These are phyloP conservation scores for Seira ritae DNA, from an alignment of 2,888 invertebrate species.

Conservation along the genomic window DNA sequence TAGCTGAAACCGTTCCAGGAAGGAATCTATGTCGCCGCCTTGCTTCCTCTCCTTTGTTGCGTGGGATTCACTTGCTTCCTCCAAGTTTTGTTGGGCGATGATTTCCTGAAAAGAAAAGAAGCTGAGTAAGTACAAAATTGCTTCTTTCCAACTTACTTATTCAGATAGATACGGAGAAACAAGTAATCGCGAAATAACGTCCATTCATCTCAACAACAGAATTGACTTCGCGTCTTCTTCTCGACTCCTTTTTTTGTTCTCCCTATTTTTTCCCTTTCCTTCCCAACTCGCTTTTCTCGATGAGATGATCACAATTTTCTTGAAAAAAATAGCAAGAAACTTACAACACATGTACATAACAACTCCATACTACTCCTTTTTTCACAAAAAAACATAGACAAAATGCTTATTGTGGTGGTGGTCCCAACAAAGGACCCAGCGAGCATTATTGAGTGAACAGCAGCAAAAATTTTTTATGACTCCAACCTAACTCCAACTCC, in stretches of 20 bases:
- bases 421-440: conserved; percentile 1
- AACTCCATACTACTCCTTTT: background rate
- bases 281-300: background rate
- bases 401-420: background rate
- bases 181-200: too few species aligned
- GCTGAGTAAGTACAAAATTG: conserved; percentile 10
- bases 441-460: conserved; percentile 3
- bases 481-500: too few species aligned
- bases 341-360: background rate
- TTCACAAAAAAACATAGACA: background rate
- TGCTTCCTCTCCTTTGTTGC: background rate
- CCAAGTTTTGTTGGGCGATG: conserved; percentile 12
- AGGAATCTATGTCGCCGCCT: background rate
- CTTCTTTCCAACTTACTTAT: too few species aligned
- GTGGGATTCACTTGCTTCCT: background rate
- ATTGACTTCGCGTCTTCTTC: background rate
- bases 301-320: background rate
- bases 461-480: background rate
- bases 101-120: conserved; percentile 41
- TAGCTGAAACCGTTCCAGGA: background rate
- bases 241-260: background rate
- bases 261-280: background rate
- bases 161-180: too few species aligned
- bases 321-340: background rate
- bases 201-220: background rate